Percentiles rank a stretch among this genome's conserved stretches.
phyloP scores from a whole-genome alignment of 2,113 vertebrate genomes.

The Lates calcarifer region DNA sequence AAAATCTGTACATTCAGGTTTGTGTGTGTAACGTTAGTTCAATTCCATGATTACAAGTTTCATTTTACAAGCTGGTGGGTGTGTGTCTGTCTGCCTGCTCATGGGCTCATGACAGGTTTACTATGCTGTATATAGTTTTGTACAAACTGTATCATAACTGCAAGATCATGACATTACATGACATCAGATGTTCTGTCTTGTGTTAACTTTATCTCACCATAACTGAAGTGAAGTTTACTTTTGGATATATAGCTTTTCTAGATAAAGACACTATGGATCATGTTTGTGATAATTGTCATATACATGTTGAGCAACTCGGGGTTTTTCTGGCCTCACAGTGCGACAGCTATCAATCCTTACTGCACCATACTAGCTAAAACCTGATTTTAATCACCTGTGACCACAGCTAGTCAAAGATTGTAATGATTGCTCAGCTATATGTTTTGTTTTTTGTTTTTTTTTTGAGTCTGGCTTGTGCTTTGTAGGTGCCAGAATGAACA shows the following conservation, averaged over 20 bases:
- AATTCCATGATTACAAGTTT: not conserved
- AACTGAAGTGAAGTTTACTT: too few relatives aligned
- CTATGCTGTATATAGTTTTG: not conserved
- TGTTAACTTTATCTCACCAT: too few relatives aligned
- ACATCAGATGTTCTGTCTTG: too few relatives aligned
- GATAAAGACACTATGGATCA: not conserved
- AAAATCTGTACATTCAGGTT: not conserved
- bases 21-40: not conserved
- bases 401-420: not conserved
- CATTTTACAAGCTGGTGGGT: not conserved
- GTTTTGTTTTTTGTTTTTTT: too few relatives aligned
- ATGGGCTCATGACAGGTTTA: not conserved
- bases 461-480: not conserved
- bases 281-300: not conserved
- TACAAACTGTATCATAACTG: too few relatives aligned
- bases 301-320: not conserved
- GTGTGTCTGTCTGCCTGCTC: not conserved
- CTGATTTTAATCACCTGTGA: too few relatives aligned
- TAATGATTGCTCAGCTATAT: not conserved
- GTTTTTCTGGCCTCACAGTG: not conserved
- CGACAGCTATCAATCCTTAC: too few relatives aligned
- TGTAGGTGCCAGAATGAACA: too few relatives aligned
- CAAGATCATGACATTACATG: not conserved
- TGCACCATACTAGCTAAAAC: too few relatives aligned
- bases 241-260: too few relatives aligned